Percentiles rank a stretch among this genome's conserved stretches.
Conservation (phyloP, 2,888 invertebrate genomes). For the Spisula subtruncata region DNA sequence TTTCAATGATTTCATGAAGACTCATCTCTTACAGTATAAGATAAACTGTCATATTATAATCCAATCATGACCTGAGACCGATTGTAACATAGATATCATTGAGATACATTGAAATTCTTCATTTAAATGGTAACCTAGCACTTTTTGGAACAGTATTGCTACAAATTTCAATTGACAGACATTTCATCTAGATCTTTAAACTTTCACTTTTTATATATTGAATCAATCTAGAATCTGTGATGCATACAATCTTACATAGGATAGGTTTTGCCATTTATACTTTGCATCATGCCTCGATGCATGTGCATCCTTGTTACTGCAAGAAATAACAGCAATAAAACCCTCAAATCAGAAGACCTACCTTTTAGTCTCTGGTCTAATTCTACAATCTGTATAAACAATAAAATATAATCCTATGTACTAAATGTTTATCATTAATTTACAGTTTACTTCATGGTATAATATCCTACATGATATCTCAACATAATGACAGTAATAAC, state of each 20-base stretch:
- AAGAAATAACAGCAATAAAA: no score
- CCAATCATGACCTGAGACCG: conserved; percentile 23
- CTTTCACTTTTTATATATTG: neutral
- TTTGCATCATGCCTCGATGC: no score
- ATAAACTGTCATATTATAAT: conserved; percentile 47
- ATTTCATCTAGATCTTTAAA: neutral
- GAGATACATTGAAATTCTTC: neutral
- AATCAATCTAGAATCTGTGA: neutral
- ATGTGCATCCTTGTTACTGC: no score
- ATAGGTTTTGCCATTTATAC: no score
- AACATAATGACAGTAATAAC: neutral
- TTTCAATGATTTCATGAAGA: neutral
- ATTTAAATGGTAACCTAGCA: neutral
- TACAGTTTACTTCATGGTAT: neutral
- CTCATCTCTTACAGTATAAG: neutral
- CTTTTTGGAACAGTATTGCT: no score
- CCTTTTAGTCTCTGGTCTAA: no score
- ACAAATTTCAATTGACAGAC: no score
- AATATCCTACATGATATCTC: neutral
- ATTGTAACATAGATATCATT: neutral
- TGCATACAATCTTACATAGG: no score
- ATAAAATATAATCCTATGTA: no score
- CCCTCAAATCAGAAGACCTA: no score
- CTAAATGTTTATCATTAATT: neutral
- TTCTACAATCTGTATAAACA: no score